Percentiles rank a stretch among this genome's conserved stretches.
phyloP scores from a whole-genome alignment of 2,888 invertebrate species.

The Sesia apiformis region DNA sequence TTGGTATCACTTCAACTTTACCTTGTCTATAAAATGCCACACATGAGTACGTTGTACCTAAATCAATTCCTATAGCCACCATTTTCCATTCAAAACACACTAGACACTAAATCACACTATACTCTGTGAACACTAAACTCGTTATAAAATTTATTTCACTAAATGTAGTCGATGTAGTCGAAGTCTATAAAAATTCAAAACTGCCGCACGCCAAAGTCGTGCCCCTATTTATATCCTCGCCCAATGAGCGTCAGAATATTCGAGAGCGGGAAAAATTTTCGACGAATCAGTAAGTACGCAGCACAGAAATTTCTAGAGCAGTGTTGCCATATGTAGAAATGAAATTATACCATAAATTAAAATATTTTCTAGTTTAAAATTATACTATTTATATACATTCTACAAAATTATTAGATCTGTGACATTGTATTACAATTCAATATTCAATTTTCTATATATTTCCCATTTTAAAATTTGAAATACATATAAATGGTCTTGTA shows the following conservation, averaged over 20 bases:
- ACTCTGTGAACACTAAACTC: conserved; percentile 25
- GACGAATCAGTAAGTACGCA: conserved; percentile 33
- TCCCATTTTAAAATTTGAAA: no score
- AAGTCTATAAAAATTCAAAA: neutral
- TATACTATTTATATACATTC: no score
- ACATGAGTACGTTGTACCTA: conserved; percentile 49
- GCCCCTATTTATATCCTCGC: neutral
- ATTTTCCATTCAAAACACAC: conserved; percentile 18
- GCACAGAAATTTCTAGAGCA: conserved; percentile 30
- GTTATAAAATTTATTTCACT: neutral
- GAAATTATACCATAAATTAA: neutral
- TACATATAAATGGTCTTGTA: no score
- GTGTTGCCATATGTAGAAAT: conserved; percentile 24
- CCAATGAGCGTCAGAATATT: conserved; percentile 23
- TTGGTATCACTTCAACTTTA: conserved; percentile 41
- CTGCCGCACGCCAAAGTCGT: neutral
- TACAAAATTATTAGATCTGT: no score
- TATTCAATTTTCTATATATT: no score
- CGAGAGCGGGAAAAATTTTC: conserved; percentile 15
- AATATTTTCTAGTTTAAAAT: no score
- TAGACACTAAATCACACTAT: neutral
- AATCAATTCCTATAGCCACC: conserved; percentile 53
- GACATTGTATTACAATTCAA: no score
- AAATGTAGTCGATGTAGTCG: neutral
- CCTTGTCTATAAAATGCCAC: conserved; percentile 48